Percentiles rank a stretch among this genome's conserved stretches.
phyloP scores from a whole-genome alignment of 2,113 vertebrate genomes.

The Triplophysa rosa region DNA sequence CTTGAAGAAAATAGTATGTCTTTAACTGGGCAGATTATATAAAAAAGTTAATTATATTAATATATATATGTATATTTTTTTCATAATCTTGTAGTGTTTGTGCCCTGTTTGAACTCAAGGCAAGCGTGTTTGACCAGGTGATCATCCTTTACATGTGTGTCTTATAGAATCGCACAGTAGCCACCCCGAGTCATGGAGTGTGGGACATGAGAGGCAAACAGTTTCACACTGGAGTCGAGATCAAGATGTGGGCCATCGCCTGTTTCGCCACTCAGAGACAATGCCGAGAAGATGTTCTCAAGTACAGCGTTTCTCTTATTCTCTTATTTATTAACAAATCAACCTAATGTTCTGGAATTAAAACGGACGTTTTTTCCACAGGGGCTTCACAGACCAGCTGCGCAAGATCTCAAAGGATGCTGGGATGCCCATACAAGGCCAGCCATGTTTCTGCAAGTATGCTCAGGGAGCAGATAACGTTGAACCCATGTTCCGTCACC shows the following conservation, averaged over 20 bases:
- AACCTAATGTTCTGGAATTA: background rate
- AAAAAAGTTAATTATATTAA: too few relatives aligned
- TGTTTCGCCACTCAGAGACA: slow-evolving; percentile 96
- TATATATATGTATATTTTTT: too few relatives aligned
- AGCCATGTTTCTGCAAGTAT: slow-evolving; percentile 96
- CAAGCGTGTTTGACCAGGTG: too few relatives aligned
- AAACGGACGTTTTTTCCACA: slow-evolving; percentile 53
- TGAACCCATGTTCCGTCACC: slow-evolving; percentile 96
- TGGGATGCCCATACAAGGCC: slow-evolving; percentile 95
- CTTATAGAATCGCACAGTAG: slow-evolving; percentile 91
- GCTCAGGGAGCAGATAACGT: slow-evolving; percentile 95
- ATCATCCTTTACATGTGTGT: slow-evolving; percentile 45
- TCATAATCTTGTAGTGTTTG: background rate
- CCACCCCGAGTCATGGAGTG: slow-evolving; percentile 94
- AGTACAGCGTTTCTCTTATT: slow-evolving; percentile 74
- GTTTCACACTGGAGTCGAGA: slow-evolving; percentile 96
- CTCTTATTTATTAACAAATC: background rate
- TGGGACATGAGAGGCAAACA: slow-evolving; percentile 99
- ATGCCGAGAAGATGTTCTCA: slow-evolving; percentile 93
- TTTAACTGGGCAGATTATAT: too few relatives aligned
- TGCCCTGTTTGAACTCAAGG: background rate
- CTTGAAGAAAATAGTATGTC: too few relatives aligned
- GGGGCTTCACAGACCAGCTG: slow-evolving; percentile 94
- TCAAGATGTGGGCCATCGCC: slow-evolving; percentile 97
- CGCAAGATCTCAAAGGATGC: slow-evolving; percentile 96